phyloP scores from a whole-genome alignment of 2,888 invertebrate species.

The Chydorus sphaericus region DNA sequence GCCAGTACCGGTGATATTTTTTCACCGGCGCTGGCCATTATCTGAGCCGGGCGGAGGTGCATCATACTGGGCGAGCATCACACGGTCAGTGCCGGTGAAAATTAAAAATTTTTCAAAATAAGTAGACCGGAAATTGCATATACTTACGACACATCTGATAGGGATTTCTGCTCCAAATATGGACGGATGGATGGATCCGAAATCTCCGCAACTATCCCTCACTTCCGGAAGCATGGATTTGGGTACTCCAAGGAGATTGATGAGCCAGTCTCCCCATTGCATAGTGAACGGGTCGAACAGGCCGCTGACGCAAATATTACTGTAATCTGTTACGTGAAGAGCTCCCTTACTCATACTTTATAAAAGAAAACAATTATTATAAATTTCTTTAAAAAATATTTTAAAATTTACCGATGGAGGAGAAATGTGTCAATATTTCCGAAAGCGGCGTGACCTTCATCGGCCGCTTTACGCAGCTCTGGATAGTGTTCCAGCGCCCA shows the following conservation, averaged over 20 bases:
- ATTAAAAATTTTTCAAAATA: no score
- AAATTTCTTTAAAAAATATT: no score
- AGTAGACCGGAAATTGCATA: no score
- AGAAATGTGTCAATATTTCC: slow-evolving; percentile 91
- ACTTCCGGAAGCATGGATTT: slow-evolving; percentile 58
- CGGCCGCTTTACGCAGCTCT: slow-evolving; percentile 47
- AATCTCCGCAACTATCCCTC: slow-evolving; percentile 58
- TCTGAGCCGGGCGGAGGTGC: no score
- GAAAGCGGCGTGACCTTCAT: slow-evolving; percentile 50
- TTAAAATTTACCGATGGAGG: slow-evolving; percentile 26
- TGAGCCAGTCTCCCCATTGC: slow-evolving; percentile 63
- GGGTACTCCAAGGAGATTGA: slow-evolving; percentile 57
- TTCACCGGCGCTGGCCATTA: no score
- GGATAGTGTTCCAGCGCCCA: slow-evolving; percentile 63
- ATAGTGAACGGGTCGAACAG: slow-evolving; percentile 83
- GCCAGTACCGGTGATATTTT: no score
- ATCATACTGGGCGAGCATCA: no score
- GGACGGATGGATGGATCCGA: slow-evolving; percentile 47
- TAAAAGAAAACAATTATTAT: slow-evolving; percentile 38
- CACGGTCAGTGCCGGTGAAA: no score
- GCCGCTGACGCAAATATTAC: slow-evolving; percentile 80
- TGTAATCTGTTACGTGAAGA: slow-evolving; percentile 71
- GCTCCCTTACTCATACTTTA: slow-evolving; percentile 52
- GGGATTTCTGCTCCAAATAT: slow-evolving; percentile 64
- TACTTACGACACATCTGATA: slow-evolving; percentile 59